These are phyloP conservation scores for Dysidea cf. avara DNA, from an alignment of 37 sponge, comb jelly and placozoan species.

Conservation along the genomic window DNA sequence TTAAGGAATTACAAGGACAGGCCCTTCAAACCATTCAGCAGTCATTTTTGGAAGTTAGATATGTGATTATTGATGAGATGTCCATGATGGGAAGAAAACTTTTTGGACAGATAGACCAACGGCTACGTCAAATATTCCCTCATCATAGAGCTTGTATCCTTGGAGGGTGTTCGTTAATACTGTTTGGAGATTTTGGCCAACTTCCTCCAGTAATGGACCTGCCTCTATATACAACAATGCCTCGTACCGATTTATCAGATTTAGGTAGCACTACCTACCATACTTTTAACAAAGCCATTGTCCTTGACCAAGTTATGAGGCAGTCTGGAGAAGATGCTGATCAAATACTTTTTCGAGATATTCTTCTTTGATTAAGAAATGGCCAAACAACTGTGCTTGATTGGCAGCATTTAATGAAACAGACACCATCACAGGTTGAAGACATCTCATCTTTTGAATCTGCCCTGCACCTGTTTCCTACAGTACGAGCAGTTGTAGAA, in stretches of 20 bases:
- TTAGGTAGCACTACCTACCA: constrained; percentile 9
- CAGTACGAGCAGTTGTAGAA: constrained; percentile 15
- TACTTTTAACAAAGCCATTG: background rate
- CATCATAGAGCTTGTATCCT: background rate
- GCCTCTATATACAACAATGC: constrained; percentile 11
- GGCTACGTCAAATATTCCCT: constrained; percentile 31
- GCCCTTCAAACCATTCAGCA: constrained; percentile 12
- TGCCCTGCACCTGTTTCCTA: constrained; percentile 27
- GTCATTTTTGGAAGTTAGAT: background rate
- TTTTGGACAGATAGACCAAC: constrained; percentile 23
- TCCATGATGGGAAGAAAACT: constrained; percentile 48
- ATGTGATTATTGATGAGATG: constrained; percentile 49
- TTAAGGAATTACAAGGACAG: constrained; percentile 21
- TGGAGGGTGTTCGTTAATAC: constrained; percentile 12
- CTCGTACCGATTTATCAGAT: constrained; percentile 20
- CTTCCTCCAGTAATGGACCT: constrained; percentile 41
- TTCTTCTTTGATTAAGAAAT: constrained; percentile 34
- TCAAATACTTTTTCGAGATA: constrained; percentile 31
- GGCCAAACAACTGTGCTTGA: constrained; percentile 16
- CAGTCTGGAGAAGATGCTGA: constrained; percentile 7
- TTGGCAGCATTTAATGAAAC: constrained; percentile 32
- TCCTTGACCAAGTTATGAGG: constrained; percentile 2
- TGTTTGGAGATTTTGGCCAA: constrained; percentile 49
- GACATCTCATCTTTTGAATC: background rate
- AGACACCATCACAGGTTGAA: background rate